These are phyloP conservation scores for Sebastolobus alascanus DNA, from an alignment of 2,797 vertebrate genomes.

Conservation along the genomic window DNA sequence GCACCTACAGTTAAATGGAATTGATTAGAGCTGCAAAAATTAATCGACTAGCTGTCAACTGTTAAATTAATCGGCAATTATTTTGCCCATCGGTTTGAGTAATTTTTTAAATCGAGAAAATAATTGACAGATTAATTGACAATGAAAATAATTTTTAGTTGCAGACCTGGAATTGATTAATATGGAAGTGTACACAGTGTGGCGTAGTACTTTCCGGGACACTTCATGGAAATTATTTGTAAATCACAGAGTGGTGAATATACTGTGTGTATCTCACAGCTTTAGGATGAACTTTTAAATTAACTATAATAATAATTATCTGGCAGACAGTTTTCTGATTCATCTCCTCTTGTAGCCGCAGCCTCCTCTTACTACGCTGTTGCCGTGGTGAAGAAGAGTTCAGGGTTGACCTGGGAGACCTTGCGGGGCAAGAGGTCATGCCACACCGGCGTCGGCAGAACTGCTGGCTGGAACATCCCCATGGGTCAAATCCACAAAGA, in stretches of 20 bases:
- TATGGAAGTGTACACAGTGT: neutral
- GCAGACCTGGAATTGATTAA: neutral
- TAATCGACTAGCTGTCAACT: no score
- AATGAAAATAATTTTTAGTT: no score
- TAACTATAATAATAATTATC: neutral
- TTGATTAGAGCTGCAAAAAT: no score
- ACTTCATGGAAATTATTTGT: neutral
- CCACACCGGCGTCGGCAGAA: constrained; percentile 90
- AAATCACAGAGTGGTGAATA: neutral
- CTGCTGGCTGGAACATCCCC: constrained; percentile 95
- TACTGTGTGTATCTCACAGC: neutral
- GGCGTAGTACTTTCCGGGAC: neutral
- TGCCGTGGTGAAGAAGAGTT: constrained; percentile 80
- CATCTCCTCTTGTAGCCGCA: constrained; percentile 3
- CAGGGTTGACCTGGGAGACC: constrained; percentile 73
- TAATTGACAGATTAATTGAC: no score
- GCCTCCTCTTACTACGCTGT: constrained; percentile 82
- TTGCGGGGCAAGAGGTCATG: constrained; percentile 89
- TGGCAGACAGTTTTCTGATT: neutral
- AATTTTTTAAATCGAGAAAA: no score
- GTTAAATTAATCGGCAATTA: no score
- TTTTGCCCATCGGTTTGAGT: no score
- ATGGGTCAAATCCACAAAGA: constrained; percentile 84
- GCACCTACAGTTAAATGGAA: neutral
- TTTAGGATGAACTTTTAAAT: neutral